Evolutionary conservation across 2,797 vertebrate genomes (phyloP), one percentile per base, ranked within the genome.

Genomic region (Thunnus albacares): DNA sequence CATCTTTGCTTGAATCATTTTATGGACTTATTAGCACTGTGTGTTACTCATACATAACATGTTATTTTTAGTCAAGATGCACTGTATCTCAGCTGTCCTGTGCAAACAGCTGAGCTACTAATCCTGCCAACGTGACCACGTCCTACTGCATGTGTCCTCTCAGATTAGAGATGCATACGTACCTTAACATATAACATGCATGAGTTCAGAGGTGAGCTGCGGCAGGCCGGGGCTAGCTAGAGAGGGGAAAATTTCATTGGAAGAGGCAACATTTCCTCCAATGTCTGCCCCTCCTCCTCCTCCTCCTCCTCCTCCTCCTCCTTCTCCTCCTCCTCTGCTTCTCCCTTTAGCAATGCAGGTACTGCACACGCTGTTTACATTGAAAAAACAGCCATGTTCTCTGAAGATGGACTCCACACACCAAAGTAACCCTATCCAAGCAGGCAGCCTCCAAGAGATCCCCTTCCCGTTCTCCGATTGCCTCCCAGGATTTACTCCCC

Each of bases 321-420:
- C 81, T 87, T 64, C 81, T 83, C 82, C 68, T 75, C 60, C 67
- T 88, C 84, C 75, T 89, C 84, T 86, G 70, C 77, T 86, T 85
- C 81, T 90, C 84, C 89, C 88, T 93, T 91, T 84, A 92, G 89
- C 91, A 89, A 89, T 84, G 81, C 90, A 93, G 91, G 85, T 92
- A 89, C 85, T 75, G 85, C 87, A 86, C 87, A 88, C 87, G 77
- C 87, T 94, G 89, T 93, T 92, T 90, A 94, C 92, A 91, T 71
- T 84, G 75, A 85, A 87, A 81, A 90, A 91, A 92, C 68, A 86
- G 87, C 85, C 87, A 90, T 90, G 83, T 91, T 89, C 80, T 87
- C 75, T 79, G 70, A 86, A 80, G 83, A 82, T 80, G 79, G 77
- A 77, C 79, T 86, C 75, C 70, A 74, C 73, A 80, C 69, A 84